Conservation (phyloP, 2,888 invertebrate genomes). For the Lepidochrysops patricia region DNA sequence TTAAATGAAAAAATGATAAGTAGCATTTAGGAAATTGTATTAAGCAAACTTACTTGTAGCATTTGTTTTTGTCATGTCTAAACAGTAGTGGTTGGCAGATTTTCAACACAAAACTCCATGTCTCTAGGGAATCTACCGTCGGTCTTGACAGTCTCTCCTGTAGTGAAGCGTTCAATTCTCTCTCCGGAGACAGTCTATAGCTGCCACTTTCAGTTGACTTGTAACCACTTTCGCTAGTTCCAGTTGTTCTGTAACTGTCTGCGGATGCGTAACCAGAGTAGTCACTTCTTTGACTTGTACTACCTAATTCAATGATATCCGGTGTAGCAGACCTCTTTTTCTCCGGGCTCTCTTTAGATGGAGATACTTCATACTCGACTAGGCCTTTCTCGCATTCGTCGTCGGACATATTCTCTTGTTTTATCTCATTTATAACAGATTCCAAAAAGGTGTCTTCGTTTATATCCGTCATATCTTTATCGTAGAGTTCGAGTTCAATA, state of each 20-base stretch:
- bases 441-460: conserved; percentile 60
- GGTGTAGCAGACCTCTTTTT: conserved; percentile 46
- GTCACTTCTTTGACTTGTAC: conserved; percentile 37
- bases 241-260: conserved; percentile 41
- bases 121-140: conserved; percentile 54
- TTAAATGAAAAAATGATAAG: no score
- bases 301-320: conserved; percentile 41
- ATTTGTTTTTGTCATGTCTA: conserved; percentile 60
- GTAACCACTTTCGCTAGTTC: conserved; percentile 38
- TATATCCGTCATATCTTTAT: conserved; percentile 40
- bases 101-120: conserved; percentile 63
- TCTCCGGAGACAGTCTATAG: conserved; percentile 42
- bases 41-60: conserved; percentile 54
- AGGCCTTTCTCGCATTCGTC: conserved; percentile 52
- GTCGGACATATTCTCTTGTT: conserved; percentile 52
- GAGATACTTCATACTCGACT: conserved; percentile 63
- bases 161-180: conserved; percentile 34
- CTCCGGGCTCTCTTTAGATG: conserved; percentile 33
- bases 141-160: conserved; percentile 42
- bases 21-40: no score
- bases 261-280: conserved; percentile 42
- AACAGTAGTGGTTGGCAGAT: conserved; percentile 64
- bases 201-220: conserved; percentile 30
- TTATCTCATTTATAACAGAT: conserved; percentile 63
- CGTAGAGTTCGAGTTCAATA: conserved; percentile 31